Evolutionary conservation across 2,797 vertebrate genomes (phyloP).

Genomic region (Ctenochaetus hawaiiensis): DNA sequence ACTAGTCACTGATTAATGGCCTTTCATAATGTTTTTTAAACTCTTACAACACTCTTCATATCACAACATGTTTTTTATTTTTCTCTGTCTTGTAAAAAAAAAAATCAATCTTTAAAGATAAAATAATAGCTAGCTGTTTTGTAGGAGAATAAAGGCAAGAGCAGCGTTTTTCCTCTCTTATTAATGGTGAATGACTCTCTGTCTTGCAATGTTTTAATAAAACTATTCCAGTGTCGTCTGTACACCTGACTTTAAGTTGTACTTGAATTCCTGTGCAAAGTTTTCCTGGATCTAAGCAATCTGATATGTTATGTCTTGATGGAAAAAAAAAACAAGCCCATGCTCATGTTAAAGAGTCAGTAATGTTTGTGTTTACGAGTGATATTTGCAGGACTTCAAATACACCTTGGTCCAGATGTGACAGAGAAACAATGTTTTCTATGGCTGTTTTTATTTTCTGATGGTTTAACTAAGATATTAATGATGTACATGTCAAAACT

Average conservation of each 20-base stretch:
- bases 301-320: conserved; percentile 7
- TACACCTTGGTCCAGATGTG: conserved; percentile 72
- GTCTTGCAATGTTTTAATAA: conserved; percentile 85
- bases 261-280: conserved; percentile 67
- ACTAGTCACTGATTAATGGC: conserved; percentile 83
- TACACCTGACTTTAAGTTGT: conserved; percentile 56
- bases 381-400: conserved; percentile 66
- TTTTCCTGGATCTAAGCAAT: conserved; percentile 17
- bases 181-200: conserved; percentile 83
- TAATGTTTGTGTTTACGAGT: conserved; percentile 12
- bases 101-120: conserved; percentile 67
- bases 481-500: conserved; percentile 94
- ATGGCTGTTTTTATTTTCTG: conserved; percentile 87
- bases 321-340: not conserved
- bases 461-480: conserved; percentile 91
- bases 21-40: conserved; percentile 87
- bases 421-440: conserved; percentile 79
- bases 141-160: conserved; percentile 77
- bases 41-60: conserved; percentile 83
- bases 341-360: conserved; percentile 17
- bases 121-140: conserved; percentile 81
- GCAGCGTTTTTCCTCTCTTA: conserved; percentile 75
- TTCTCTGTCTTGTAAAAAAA: conserved; percentile 77
- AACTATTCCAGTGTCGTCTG: conserved; percentile 75
- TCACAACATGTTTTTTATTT: conserved; percentile 79